phyloP scores from a whole-genome alignment of 1,140 invertebrate species.

The Drosophila kohkoa region DNA sequence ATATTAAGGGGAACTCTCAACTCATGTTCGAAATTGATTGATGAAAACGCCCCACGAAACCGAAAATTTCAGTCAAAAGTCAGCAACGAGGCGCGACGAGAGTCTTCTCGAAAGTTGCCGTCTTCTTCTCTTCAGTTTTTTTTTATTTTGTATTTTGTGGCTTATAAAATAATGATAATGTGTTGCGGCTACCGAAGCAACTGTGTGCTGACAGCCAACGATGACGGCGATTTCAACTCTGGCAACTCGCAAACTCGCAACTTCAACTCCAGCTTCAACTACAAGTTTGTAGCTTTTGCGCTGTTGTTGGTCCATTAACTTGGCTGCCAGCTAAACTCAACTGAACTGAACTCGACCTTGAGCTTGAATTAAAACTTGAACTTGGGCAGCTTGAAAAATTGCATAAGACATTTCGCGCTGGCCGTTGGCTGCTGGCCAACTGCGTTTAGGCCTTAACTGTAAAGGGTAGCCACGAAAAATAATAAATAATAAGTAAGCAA shows the following conservation, averaged over 20 bases:
- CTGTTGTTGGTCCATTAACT: conserved; percentile 46
- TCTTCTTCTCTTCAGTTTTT: conserved; percentile 19
- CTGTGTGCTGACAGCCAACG: conserved; percentile 23
- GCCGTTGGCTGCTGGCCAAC: conserved; percentile 1
- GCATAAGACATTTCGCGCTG: conserved; percentile 42
- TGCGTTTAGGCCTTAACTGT: conserved; percentile 26
- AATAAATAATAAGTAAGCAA: conserved; percentile 6
- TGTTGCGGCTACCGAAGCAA: conserved; percentile 62
- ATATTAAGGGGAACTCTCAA: conserved; percentile 36
- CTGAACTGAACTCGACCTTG: conserved; percentile 57
- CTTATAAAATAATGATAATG: conserved; percentile 77
- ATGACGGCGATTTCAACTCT: conserved; percentile 19
- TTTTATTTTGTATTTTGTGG: conserved; percentile 31
- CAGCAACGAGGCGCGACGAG: conserved; percentile 5
- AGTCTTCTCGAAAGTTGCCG: conserved; percentile 47
- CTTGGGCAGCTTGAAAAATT: conserved; percentile 50
- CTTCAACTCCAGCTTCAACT: conserved; percentile 4
- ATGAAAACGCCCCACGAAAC: conserved; percentile 73
- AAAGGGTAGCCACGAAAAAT: conserved; percentile 30
- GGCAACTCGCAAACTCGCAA: not conserved
- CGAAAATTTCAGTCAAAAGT: conserved; percentile 15
- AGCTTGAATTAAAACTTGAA: conserved; percentile 76
- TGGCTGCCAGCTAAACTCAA: conserved; percentile 8
- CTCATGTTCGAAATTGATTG: conserved; percentile 68
- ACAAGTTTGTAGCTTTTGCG: conserved; percentile 1